phyloP scores from a whole-genome alignment of 1,140 invertebrate genomes.

The Pseudachorutes palmiensis region DNA sequence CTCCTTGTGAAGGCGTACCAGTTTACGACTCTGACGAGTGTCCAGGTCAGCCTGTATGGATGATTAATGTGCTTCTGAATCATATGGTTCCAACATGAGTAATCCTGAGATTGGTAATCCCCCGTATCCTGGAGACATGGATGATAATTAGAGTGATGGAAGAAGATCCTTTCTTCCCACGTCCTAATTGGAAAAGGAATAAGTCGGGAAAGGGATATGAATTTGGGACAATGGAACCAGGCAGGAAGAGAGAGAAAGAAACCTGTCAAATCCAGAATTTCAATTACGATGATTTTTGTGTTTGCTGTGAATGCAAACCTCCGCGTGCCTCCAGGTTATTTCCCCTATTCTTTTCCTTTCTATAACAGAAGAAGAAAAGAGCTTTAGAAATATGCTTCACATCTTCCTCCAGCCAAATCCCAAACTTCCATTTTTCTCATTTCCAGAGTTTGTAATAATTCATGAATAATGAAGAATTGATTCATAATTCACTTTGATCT shows the following conservation, averaged over 20 bases:
- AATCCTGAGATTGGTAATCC: not conserved
- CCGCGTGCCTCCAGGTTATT: too few species aligned
- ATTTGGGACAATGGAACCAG: slow-evolving; percentile 5
- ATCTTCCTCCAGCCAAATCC: not conserved
- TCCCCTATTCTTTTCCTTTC: slow-evolving; percentile 3
- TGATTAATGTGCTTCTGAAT: too few species aligned
- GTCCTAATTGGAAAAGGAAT: not conserved
- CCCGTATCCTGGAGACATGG: not conserved
- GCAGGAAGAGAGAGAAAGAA: not conserved
- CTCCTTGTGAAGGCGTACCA: slow-evolving; percentile 64
- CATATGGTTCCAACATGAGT: too few species aligned
- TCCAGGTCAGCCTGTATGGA: slow-evolving; percentile 50
- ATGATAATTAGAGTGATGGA: not conserved
- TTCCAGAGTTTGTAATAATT: not conserved
- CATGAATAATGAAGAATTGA: slow-evolving; percentile 12
- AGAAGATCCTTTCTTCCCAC: not conserved
- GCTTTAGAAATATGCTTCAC: not conserved
- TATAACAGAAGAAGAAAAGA: not conserved
- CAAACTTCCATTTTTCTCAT: not conserved
- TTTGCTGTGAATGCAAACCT: not conserved
- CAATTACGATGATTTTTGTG: not conserved
- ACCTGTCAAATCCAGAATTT: slow-evolving; percentile 9
- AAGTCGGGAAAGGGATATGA: not conserved
- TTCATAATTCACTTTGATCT: slow-evolving; percentile 11
- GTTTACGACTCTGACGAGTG: slow-evolving; percentile 55